Conservation (phyloP, 2,113 vertebrate genomes). For the Aspidoscelis tigris region DNA sequence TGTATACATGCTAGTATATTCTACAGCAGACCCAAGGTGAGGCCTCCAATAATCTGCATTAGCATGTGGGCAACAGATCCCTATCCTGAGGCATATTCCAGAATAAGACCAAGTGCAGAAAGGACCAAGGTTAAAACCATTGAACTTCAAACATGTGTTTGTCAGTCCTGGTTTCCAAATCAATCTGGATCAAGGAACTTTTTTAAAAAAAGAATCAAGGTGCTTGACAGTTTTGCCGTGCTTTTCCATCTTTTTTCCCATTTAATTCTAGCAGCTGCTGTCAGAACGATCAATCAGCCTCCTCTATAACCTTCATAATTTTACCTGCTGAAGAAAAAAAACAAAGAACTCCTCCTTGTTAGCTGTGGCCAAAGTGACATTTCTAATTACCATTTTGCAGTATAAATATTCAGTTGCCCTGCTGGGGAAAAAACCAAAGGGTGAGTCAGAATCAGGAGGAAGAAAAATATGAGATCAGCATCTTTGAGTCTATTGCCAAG, state of each 20-base stretch:
- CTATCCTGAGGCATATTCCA: too few species aligned
- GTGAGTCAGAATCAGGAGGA: conserved; percentile 9
- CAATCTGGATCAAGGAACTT: neutral
- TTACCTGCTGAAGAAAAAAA: conserved; percentile 19
- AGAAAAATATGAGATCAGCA: conserved; percentile 14
- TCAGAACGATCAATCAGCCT: conserved; percentile 48
- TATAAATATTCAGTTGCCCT: neutral
- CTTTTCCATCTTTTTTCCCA: conserved; percentile 23
- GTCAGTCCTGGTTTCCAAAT: neutral
- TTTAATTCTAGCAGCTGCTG: conserved; percentile 47
- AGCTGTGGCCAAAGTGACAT: neutral
- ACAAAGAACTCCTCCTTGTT: conserved; percentile 37
- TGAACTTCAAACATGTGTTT: neutral
- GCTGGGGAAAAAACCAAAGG: neutral
- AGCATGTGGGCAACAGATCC: too few species aligned
- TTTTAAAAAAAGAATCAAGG: neutral
- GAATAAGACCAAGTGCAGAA: too few species aligned
- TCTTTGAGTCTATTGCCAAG: conserved; percentile 1
- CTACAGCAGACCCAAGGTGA: too few species aligned
- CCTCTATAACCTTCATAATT: conserved; percentile 42
- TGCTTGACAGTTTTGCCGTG: neutral
- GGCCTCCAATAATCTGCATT: too few species aligned
- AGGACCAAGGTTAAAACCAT: too few species aligned
- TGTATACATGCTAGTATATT: too few species aligned
- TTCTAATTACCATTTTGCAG: conserved; percentile 39